Base-by-base conservation (phyloP, 2,113 vertebrate species). In the Carassius carassius region DNA sequence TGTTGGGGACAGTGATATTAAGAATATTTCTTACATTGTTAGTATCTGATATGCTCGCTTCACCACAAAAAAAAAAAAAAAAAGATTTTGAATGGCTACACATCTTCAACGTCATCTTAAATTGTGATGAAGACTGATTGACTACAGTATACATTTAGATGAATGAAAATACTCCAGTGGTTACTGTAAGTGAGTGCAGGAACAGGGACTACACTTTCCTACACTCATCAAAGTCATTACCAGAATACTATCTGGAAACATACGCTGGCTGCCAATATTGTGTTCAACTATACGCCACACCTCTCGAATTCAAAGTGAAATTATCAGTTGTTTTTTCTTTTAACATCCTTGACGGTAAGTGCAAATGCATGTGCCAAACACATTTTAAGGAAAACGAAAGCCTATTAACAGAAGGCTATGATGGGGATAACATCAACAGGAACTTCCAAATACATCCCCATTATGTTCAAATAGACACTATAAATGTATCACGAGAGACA, bases 381-480 rank as follows among this genome's bases (percentile, higher is more conserved):
- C 35, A 17, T 75, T 6, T 7, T 80, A 63, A 4, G n/a, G 81
- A 76, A 85, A 80, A 78, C 41, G 65, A 65, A 74, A 37, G 8
- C n/a, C 3, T 0, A 17, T 62, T 44, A 23, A 14, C 6, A 35
- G 7, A 44, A 19, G 13, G 3, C 3, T 5, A 80, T 54, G 51
- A 47, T 70, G 63, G 10, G 9, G 86, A 82, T 87, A 85, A 65
- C 29, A 87, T 82, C 78, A 21, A 10, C 25, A 79, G 17, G 23
- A 72, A 44, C 35, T 77, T 74, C 70, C 73, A 47, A 65, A 76
- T 70, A 67, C 69, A 74, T 17, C 74, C 29, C 67, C 11, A 81
- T 88, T 86, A 78, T 86, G 37, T 86, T 83, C 29, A 54, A 56
- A 63, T 23, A 62, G 49, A 25, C 60, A n/a, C 67, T 5, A 58